Conservation (phyloP, 1,140 invertebrate species). For the Palaemon carinicauda region DNA sequence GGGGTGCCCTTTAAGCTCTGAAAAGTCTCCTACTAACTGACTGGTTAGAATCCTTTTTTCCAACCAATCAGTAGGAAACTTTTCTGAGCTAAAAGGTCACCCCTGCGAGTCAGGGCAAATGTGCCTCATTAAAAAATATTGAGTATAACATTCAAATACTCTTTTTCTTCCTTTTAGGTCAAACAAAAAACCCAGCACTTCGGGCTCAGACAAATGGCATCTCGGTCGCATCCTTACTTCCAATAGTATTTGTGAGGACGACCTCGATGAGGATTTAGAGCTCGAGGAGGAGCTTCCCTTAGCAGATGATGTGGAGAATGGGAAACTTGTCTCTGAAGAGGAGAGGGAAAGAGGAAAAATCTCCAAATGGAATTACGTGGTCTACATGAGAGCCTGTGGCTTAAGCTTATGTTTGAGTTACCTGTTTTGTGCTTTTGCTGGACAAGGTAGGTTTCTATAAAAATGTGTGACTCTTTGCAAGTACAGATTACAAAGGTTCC, state of each 20-base stretch:
- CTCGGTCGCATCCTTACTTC: conserved; percentile 14
- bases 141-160: too few relatives aligned
- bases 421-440: conserved; percentile 66
- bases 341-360: conserved; percentile 74
- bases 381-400: conserved; percentile 74
- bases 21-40: too few relatives aligned
- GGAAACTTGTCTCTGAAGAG: conserved; percentile 66
- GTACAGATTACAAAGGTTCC: too few relatives aligned
- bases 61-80: too few relatives aligned
- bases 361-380: conserved; percentile 70
- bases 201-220: conserved; percentile 45
- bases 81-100: too few relatives aligned
- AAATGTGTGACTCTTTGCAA: not conserved
- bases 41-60: too few relatives aligned
- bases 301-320: conserved; percentile 58
- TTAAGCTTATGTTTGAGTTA: conserved; percentile 68
- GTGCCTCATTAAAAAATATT: too few relatives aligned
- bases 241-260: conserved; percentile 66
- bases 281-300: conserved; percentile 60
- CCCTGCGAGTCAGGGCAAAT: too few relatives aligned
- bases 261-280: conserved; percentile 66
- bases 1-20: too few relatives aligned
- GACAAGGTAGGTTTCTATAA: conserved; percentile 53
- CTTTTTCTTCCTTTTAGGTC: not conserved
- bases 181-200: conserved; percentile 35